Evolutionary conservation across 2,888 invertebrate species (phyloP).

Genomic region (Synergus itoensis): DNA sequence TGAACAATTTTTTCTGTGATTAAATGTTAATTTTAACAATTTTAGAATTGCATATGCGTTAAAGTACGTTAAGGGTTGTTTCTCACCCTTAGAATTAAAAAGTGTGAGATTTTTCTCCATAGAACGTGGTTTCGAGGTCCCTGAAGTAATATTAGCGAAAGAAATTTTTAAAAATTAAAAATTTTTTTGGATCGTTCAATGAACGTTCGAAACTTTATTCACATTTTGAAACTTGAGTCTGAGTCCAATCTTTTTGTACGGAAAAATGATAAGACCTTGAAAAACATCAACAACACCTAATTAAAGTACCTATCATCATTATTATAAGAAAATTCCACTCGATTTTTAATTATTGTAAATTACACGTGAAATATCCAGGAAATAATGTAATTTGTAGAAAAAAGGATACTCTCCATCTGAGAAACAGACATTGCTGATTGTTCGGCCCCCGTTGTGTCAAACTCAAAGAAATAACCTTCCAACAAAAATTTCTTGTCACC

Average conservation of each 20-base stretch:
- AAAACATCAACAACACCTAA: background rate
- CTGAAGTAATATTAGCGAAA: too few relatives aligned
- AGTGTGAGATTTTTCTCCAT: too few relatives aligned
- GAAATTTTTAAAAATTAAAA: too few relatives aligned
- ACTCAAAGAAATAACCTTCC: slow-evolving; percentile 62
- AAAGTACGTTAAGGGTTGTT: too few relatives aligned
- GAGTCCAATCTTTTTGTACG: background rate
- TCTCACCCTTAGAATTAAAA: too few relatives aligned
- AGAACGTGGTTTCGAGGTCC: too few relatives aligned
- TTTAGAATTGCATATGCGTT: too few relatives aligned
- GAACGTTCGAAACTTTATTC: too few relatives aligned
- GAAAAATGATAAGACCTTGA: background rate
- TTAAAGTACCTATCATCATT: background rate
- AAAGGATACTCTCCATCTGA: slow-evolving; percentile 96
- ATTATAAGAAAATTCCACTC: background rate
- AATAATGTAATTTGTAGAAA: slow-evolving; percentile 42
- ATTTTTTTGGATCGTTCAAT: too few relatives aligned
- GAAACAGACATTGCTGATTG: slow-evolving; percentile 86
- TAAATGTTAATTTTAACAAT: too few relatives aligned
- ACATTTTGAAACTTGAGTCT: too few relatives aligned
- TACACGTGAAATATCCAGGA: background rate
- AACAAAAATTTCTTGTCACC: slow-evolving; percentile 34
- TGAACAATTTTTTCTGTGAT: too few relatives aligned
- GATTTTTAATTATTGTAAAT: background rate
- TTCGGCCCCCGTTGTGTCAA: slow-evolving; percentile 89